A percentile compares a stretch with the other conserved stretches of the same genome.
Evolutionary conservation across 1,140 invertebrate genomes (phyloP).

Genomic region (Nasonia longicornis): DNA sequence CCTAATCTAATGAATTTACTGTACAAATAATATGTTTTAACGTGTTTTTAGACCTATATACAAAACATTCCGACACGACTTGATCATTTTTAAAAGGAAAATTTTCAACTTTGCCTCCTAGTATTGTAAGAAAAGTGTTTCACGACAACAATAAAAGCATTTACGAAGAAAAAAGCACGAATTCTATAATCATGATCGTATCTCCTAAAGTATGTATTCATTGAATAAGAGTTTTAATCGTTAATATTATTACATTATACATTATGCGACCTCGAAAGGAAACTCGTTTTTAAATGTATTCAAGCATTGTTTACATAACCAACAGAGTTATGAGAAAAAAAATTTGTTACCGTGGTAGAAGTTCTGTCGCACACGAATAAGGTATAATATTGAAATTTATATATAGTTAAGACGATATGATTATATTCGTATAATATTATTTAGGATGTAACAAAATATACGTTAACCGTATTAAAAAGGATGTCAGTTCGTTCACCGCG

Average conservation of each 20-base stretch:
- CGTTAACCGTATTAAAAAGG: background rate
- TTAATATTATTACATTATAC: background rate
- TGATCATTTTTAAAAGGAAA: too few relatives aligned
- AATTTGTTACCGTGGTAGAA: constrained; percentile 1
- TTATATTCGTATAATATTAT: background rate
- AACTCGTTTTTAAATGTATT: background rate
- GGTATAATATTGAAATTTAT: background rate
- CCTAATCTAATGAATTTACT: too few relatives aligned
- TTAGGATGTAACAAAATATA: background rate
- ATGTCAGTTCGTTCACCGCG: background rate
- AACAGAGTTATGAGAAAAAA: background rate
- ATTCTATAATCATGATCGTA: background rate
- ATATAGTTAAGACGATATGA: background rate
- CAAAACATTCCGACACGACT: background rate
- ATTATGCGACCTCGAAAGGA: background rate
- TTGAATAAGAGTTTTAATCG: background rate
- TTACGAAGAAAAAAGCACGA: background rate
- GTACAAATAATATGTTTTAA: background rate
- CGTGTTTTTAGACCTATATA: background rate
- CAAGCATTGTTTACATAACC: background rate
- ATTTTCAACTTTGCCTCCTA: background rate
- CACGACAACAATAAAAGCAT: background rate
- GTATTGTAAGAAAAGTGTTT: background rate
- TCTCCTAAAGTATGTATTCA: background rate
- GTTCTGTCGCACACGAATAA: background rate